These are phyloP conservation scores for Drosophila equinoxialis DNA, from an alignment of 1,140 invertebrate genomes.

Conservation along the genomic window DNA sequence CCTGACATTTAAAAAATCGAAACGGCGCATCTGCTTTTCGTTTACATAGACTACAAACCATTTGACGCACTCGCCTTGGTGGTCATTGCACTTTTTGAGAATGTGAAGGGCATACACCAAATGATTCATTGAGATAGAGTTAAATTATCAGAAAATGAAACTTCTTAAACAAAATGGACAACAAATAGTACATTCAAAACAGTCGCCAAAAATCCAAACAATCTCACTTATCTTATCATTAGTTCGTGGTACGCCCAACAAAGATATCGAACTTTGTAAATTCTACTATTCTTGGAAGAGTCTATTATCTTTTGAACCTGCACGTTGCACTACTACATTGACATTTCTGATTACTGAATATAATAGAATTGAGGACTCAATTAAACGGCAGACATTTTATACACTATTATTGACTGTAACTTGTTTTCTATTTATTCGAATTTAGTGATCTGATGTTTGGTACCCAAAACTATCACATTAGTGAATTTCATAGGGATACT, in stretches of 20 bases:
- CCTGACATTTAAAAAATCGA: slow-evolving; percentile 48
- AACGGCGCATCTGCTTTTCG: slow-evolving; percentile 2
- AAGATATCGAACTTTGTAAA: neutral
- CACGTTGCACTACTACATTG: too few species aligned
- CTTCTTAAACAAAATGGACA: too few species aligned
- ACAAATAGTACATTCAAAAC: neutral
- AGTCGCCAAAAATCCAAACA: too few species aligned
- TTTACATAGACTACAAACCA: neutral
- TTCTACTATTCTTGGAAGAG: neutral
- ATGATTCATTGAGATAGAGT: neutral
- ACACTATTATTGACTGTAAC: too few species aligned
- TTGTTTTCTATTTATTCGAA: too few species aligned
- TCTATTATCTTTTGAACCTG: neutral
- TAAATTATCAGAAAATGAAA: neutral
- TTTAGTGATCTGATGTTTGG: too few species aligned
- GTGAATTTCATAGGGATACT: too few species aligned
- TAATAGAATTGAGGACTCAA: too few species aligned
- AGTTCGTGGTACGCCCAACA: neutral
- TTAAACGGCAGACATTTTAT: too few species aligned
- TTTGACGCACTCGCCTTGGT: slow-evolving; percentile 1
- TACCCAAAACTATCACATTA: too few species aligned
- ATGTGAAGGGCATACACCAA: neutral
- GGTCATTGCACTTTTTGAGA: slow-evolving; percentile 14
- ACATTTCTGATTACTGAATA: too few species aligned
- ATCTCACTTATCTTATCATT: neutral